These are phyloP conservation scores for Lindbergichthys nudifrons DNA, from an alignment of 2,797 vertebrate genomes.

Conservation along the genomic window DNA sequence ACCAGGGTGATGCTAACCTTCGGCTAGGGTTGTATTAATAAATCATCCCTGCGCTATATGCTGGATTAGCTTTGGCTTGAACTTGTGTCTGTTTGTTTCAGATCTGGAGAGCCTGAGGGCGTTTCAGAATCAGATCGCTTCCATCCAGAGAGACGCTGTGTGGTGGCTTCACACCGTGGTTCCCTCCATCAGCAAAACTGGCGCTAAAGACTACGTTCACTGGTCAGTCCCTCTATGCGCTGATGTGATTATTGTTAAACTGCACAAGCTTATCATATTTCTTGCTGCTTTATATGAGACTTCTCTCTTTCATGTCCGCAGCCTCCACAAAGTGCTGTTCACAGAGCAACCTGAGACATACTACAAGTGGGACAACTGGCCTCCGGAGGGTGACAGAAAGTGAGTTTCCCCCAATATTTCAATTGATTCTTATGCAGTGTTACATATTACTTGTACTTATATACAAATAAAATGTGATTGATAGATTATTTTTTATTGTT, in stretches of 20 bases:
- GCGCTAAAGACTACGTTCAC: conserved; percentile 96
- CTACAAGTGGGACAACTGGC: conserved; percentile 99
- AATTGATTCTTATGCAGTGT: too few relatives aligned
- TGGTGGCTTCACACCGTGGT: conserved; percentile 99
- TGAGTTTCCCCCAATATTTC: conserved; percentile 76
- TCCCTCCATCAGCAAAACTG: conserved; percentile 95
- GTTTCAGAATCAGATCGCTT: conserved; percentile 97
- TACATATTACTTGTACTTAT: too few relatives aligned
- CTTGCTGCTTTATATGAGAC: not conserved
- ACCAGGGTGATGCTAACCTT: too few relatives aligned
- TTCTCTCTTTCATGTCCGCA: conserved; percentile 58
- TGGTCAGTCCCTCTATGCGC: conserved; percentile 82
- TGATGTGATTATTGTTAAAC: not conserved
- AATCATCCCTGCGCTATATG: too few relatives aligned
- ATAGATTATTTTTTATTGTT: not conserved
- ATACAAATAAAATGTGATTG: too few relatives aligned
- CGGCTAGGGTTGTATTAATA: too few relatives aligned
- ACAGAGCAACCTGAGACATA: conserved; percentile 99
- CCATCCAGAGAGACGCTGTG: conserved; percentile 96
- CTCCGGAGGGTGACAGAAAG: conserved; percentile 98
- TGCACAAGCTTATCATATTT: not conserved
- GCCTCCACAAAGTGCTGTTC: conserved; percentile 99
- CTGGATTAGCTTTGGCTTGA: not conserved
- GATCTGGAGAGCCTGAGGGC: conserved; percentile 93
- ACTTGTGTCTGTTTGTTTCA: conserved; percentile 67